Evolutionary conservation across 2,113 vertebrate genomes (phyloP).

Genomic region (Neomonachus schauinslandi): DNA sequence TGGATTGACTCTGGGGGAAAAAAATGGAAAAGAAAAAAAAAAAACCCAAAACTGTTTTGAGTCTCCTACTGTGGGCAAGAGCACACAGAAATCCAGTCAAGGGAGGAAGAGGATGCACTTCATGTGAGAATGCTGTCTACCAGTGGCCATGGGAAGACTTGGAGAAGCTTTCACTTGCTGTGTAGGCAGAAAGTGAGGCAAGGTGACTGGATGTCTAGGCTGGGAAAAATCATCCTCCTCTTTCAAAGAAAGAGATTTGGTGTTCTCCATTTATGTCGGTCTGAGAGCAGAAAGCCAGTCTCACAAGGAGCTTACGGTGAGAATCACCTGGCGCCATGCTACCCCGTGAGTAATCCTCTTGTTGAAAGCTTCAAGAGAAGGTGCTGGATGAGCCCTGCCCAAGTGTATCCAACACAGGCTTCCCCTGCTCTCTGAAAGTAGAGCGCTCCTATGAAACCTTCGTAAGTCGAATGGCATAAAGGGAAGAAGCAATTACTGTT

Average conservation of each 20-base stretch:
- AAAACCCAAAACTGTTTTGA: slow-evolving; percentile 49
- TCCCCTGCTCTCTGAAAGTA: neutral
- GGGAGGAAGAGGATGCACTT: neutral
- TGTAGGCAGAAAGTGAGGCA: neutral
- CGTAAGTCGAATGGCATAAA: neutral
- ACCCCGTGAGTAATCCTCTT: slow-evolving; percentile 65
- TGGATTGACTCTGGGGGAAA: slow-evolving; percentile 48
- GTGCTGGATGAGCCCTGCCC: slow-evolving; percentile 66
- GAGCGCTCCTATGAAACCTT: neutral
- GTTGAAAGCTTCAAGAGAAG: slow-evolving; percentile 71
- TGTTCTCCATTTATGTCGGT: slow-evolving; percentile 62
- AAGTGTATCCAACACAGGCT: slow-evolving; percentile 41
- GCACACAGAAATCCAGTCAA: slow-evolving; percentile 5
- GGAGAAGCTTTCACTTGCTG: slow-evolving; percentile 34
- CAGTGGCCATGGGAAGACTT: slow-evolving; percentile 53
- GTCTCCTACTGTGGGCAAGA: slow-evolving; percentile 76
- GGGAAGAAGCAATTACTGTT: neutral
- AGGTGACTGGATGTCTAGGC: neutral
- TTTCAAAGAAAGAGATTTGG: neutral
- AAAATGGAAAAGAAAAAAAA: neutral
- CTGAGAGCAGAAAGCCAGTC: slow-evolving; percentile 63
- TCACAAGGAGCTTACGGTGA: slow-evolving; percentile 72
- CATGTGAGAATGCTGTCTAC: fast-evolving
- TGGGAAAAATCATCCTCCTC: neutral
- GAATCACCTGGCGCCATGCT: slow-evolving; percentile 32